phyloP scores from a whole-genome alignment of 2,888 invertebrate genomes.

The Sarcophaga subvicina region DNA sequence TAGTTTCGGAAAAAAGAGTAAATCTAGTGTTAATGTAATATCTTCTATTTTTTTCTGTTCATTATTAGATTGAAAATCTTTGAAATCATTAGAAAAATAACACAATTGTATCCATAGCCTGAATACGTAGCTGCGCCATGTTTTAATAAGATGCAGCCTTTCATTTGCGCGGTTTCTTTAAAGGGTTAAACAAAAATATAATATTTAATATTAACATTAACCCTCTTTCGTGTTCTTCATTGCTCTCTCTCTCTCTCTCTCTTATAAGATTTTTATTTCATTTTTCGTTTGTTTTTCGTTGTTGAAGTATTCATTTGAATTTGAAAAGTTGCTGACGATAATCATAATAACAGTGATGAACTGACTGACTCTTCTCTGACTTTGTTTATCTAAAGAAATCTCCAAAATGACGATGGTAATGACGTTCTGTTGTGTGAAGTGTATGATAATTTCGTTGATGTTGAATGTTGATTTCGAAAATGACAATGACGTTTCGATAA shows the following conservation, averaged over 20 bases:
- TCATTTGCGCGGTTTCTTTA: too few species aligned
- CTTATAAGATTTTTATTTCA: background rate
- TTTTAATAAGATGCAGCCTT: too few species aligned
- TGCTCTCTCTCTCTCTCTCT: background rate
- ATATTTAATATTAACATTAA: background rate
- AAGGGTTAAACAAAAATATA: background rate
- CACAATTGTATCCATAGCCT: too few species aligned
- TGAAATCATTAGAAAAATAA: too few species aligned
- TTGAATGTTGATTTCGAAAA: background rate
- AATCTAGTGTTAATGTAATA: too few species aligned
- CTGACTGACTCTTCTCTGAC: background rate
- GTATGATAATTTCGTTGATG: slow-evolving; percentile 29
- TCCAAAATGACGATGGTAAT: background rate
- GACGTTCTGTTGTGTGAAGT: background rate
- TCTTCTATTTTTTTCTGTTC: too few species aligned
- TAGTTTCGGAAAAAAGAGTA: too few species aligned
- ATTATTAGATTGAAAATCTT: too few species aligned
- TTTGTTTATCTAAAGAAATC: background rate
- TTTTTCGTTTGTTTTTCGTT: background rate
- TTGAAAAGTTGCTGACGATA: slow-evolving; percentile 33
- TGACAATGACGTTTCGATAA: slow-evolving; percentile 38
- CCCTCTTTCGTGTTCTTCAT: background rate
- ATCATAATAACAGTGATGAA: background rate
- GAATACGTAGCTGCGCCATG: too few species aligned
- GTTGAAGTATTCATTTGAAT: slow-evolving; percentile 35